Conservation (phyloP, 2,113 vertebrate genomes). For the Mormoops blainvillei region DNA sequence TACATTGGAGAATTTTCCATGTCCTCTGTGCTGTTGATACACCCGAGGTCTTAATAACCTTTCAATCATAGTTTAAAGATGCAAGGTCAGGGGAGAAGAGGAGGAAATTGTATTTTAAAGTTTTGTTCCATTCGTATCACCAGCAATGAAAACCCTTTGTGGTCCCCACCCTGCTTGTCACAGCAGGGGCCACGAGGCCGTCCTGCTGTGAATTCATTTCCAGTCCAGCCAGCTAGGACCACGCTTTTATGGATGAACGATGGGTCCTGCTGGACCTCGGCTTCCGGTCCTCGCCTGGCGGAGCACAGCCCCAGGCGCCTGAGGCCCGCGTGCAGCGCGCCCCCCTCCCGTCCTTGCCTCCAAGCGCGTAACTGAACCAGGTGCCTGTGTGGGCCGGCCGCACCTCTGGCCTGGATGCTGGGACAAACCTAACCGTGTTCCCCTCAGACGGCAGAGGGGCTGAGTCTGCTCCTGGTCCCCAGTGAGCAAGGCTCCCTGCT, state of each 20-base stretch:
- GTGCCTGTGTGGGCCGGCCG: fast-evolving
- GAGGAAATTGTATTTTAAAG: slow-evolving; percentile 52
- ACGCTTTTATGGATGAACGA: not conserved
- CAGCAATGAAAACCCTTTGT: slow-evolving; percentile 60
- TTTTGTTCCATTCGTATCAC: slow-evolving; percentile 65
- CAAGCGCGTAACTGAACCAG: not conserved
- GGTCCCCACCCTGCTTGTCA: slow-evolving; percentile 52
- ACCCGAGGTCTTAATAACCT: not conserved
- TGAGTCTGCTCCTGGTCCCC: not conserved
- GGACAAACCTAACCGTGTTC: fast-evolving
- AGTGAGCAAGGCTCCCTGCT: not conserved
- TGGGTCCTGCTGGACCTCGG: not conserved
- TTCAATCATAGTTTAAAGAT: not conserved
- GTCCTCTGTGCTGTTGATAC: not conserved
- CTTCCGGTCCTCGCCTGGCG: not conserved
- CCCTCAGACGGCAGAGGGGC: not conserved
- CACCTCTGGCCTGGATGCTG: not conserved
- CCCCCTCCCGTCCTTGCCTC: not conserved
- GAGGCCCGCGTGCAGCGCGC: not conserved
- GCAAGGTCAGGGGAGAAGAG: not conserved
- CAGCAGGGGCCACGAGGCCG: slow-evolving; percentile 20
- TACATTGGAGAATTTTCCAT: not conserved
- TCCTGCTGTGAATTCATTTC: not conserved
- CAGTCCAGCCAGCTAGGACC: slow-evolving; percentile 21
- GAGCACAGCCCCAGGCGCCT: not conserved